Percentiles rank a stretch among this genome's conserved stretches.
These are phyloP conservation scores for Neosilurus hyrtlii DNA, from an alignment of 2,797 vertebrate genomes.

Conservation along the genomic window DNA sequence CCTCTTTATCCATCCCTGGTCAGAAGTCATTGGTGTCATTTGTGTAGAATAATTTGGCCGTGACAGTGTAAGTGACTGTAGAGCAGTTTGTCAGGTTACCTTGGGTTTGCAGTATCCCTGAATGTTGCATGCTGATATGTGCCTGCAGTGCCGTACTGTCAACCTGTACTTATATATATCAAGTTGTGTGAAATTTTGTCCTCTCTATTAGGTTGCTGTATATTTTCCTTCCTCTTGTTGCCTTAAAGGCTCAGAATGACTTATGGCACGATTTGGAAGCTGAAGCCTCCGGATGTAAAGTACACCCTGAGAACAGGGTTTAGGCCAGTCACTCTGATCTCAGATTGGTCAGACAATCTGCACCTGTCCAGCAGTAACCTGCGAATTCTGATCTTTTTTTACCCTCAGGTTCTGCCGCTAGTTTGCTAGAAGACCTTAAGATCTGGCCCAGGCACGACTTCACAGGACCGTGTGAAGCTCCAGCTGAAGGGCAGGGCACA, in stretches of 20 bases:
- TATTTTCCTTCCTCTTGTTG: not conserved
- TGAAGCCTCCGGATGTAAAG: not conserved
- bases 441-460: not conserved
- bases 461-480: not conserved
- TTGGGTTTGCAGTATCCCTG: not conserved
- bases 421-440: not conserved
- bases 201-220: not conserved
- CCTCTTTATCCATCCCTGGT: too few species aligned
- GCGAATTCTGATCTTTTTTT: not conserved
- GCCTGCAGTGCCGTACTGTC: not conserved
- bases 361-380: not conserved
- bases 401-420: not conserved
- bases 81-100: not conserved
- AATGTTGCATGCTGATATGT: not conserved
- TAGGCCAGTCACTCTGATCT: not conserved
- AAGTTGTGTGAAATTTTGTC: not conserved
- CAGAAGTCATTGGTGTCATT: not conserved
- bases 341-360: not conserved
- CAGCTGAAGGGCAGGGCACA: constrained; percentile 9
- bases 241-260: not conserved
- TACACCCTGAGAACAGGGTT: constrained; percentile 24
- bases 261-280: not conserved
- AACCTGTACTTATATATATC: not conserved
- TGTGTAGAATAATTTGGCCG: not conserved
- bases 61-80: not conserved